A percentile compares a stretch with the other conserved stretches of the same genome.
These are phyloP conservation scores for Brachionichthys hirsutus DNA, from an alignment of 2,113 vertebrate genomes.

Conservation along the genomic window DNA sequence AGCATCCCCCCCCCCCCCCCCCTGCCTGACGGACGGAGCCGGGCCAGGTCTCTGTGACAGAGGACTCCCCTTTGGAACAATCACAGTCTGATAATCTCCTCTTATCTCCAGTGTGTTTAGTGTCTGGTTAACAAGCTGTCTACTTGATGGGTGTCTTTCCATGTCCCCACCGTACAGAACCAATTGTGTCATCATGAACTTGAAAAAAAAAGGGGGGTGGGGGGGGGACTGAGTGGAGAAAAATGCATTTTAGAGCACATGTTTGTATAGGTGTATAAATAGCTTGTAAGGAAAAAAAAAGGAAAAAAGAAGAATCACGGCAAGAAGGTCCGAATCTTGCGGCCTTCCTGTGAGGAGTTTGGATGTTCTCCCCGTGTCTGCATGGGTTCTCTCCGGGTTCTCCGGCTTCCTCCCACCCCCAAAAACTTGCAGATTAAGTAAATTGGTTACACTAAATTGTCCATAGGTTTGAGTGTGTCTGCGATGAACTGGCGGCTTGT, in stretches of 20 bases:
- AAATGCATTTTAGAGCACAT: neutral
- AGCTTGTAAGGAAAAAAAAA: no score
- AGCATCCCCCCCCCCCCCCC: constrained; percentile 24
- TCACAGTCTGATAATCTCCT: constrained; percentile 69
- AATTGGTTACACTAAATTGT: no score
- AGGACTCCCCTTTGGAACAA: constrained; percentile 67
- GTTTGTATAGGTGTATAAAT: neutral
- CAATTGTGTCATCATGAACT: constrained; percentile 28
- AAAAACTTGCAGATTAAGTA: no score
- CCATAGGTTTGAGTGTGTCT: no score
- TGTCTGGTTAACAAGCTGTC: constrained; percentile 66
- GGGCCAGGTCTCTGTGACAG: constrained; percentile 63
- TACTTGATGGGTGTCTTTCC: constrained; percentile 56
- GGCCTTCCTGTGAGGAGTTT: no score
- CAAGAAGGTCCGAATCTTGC: no score
- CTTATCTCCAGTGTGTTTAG: constrained; percentile 69
- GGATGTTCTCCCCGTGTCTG: no score
- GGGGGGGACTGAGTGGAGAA: neutral
- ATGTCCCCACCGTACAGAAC: constrained; percentile 26
- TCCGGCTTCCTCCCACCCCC: no score
- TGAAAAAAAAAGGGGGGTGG: constrained; percentile 3
- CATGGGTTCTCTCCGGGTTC: no score
- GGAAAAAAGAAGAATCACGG: no score
- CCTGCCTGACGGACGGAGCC: constrained; percentile 39
- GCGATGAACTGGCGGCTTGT: no score